Evolutionary conservation across 1,140 invertebrate species (phyloP).

Genomic region (Pteromalus puparum): DNA sequence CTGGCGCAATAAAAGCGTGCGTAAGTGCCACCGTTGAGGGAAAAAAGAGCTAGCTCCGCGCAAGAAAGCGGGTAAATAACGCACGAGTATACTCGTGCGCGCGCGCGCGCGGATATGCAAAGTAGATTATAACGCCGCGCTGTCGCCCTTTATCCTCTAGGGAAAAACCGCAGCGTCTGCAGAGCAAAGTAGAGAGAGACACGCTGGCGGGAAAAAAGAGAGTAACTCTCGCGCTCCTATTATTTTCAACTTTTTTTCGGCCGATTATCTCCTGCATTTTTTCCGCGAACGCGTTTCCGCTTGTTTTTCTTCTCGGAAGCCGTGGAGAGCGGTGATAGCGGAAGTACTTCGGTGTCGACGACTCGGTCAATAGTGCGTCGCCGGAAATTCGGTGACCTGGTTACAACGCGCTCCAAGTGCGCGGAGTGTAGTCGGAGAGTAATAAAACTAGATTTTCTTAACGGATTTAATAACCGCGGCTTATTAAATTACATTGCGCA

Average conservation of each 20-base stretch:
- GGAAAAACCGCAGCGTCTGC: not conserved
- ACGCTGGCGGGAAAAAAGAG: conserved; percentile 29
- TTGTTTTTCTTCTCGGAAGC: not conserved
- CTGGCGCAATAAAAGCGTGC: conserved; percentile 3
- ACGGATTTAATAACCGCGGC: not conserved
- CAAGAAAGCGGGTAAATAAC: conserved; percentile 16
- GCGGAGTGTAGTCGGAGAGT: no score
- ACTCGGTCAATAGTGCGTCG: not conserved
- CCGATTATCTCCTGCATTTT: conserved; percentile 51
- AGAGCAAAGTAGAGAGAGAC: not conserved
- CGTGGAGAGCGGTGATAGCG: no score
- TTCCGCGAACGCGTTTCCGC: not conserved
- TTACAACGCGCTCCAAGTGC: not conserved
- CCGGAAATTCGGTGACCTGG: not conserved
- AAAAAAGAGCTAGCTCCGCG: not conserved
- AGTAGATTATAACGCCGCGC: conserved; percentile 29
- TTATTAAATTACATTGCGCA: not conserved
- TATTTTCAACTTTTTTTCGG: conserved; percentile 47
- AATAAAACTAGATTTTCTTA: not conserved
- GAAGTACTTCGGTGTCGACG: not conserved
- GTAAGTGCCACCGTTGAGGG: not conserved
- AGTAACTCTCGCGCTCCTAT: conserved; percentile 46
- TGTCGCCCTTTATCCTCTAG: conserved; percentile 6
- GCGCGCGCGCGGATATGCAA: conserved; percentile 15
- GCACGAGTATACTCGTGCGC: conserved; percentile 6